phyloP scores from a whole-genome alignment of 1,140 invertebrate species.

The Diorhabda sublineata region DNA sequence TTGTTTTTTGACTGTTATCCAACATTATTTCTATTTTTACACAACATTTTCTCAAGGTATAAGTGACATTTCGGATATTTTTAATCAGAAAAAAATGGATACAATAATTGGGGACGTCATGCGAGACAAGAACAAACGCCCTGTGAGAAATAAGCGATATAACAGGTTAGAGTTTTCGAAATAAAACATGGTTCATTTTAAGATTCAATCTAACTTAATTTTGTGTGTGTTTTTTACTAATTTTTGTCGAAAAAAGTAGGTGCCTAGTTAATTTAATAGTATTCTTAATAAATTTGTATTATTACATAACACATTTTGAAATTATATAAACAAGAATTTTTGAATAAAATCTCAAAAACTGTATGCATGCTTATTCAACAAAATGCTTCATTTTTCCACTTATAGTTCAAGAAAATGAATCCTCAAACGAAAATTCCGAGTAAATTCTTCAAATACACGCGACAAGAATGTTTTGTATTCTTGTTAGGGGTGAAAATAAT shows the following conservation, averaged over 20 bases:
- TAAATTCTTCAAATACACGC: too few species aligned
- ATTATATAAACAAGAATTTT: too few species aligned
- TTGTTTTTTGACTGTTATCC: constrained; percentile 46
- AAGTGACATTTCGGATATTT: constrained; percentile 35
- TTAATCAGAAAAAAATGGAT: constrained; percentile 41
- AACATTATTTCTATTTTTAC: constrained; percentile 46
- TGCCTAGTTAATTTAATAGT: background rate
- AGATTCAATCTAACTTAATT: background rate
- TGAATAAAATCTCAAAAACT: too few species aligned
- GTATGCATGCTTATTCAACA: too few species aligned
- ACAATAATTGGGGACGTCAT: constrained; percentile 30
- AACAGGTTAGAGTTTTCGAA: constrained; percentile 38
- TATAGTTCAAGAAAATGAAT: too few species aligned
- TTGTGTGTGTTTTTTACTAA: background rate
- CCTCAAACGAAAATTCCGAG: too few species aligned
- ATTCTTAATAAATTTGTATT: too few species aligned
- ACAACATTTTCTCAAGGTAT: constrained; percentile 36
- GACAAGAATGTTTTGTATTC: too few species aligned
- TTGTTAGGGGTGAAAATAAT: too few species aligned
- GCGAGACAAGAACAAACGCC: constrained; percentile 38
- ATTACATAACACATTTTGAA: too few species aligned
- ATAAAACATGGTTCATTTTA: background rate
- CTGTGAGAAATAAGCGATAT: constrained; percentile 43
- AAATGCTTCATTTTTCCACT: too few species aligned
- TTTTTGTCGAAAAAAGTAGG: background rate